phyloP scores from a whole-genome alignment of 2,113 vertebrate genomes.

The Leiothrix lutea region DNA sequence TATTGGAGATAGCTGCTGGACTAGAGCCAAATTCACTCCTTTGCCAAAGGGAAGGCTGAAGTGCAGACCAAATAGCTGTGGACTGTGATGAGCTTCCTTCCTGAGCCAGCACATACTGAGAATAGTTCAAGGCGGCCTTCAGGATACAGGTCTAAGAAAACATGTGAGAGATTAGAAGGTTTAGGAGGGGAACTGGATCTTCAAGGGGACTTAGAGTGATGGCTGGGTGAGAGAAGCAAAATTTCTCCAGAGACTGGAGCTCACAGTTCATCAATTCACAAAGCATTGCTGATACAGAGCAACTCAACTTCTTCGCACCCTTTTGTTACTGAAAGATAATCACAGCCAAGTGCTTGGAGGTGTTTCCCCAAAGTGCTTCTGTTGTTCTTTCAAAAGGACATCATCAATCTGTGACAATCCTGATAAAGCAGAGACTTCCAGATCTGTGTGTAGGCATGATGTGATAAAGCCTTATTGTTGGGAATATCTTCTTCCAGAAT shows the following conservation, averaged over 20 bases:
- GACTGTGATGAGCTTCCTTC: neutral
- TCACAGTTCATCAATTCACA: neutral
- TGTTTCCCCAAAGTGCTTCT: neutral
- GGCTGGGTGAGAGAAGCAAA: neutral
- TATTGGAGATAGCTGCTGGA: neutral
- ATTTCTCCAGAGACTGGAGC: neutral
- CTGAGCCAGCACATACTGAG: neutral
- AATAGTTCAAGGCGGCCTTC: neutral
- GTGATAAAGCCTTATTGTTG: neutral
- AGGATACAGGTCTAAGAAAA: neutral
- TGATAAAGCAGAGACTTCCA: neutral
- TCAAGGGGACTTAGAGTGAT: neutral
- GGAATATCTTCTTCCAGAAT: constrained; percentile 15
- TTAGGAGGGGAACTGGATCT: neutral
- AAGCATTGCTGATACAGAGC: accelerated
- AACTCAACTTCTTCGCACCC: neutral
- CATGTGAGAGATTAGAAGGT: neutral
- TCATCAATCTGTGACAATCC: neutral
- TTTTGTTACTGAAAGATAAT: neutral
- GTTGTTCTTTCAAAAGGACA: neutral
- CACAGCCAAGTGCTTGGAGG: neutral
- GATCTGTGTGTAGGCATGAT: neutral
- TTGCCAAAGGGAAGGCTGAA: neutral
- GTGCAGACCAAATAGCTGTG: neutral
- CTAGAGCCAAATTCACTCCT: neutral